Evolutionary conservation across 2,888 invertebrate species (phyloP).

Genomic region (Acanthosepion esculentum): DNA sequence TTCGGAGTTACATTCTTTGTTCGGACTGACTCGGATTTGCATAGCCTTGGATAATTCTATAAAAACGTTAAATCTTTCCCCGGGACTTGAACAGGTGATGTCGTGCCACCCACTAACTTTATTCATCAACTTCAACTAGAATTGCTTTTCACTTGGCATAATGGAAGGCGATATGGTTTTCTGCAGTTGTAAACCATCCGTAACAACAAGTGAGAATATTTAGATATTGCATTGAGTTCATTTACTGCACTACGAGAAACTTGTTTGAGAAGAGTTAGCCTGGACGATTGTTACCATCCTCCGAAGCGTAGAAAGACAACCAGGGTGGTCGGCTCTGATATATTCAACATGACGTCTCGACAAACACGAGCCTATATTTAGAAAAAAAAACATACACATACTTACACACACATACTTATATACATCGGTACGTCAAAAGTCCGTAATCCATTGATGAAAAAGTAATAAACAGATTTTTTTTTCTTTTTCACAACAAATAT

Average conservation of each 20-base stretch:
- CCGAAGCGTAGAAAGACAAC: not conserved
- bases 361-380: not conserved
- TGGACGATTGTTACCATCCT: not conserved
- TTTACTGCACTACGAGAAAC: not conserved
- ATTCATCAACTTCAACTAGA: not conserved
- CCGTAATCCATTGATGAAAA: not conserved
- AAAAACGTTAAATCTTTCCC: too few relatives aligned
- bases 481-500: too few relatives aligned
- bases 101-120: not conserved
- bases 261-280: not conserved
- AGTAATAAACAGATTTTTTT: too few relatives aligned
- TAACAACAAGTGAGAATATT: not conserved
- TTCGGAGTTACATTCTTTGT: too few relatives aligned
- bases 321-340: conserved; percentile 3
- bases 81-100: not conserved
- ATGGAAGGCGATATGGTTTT: not conserved
- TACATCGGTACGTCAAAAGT: not conserved
- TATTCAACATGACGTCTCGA: not conserved
- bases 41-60: too few relatives aligned
- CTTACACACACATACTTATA: not conserved
- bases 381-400: not conserved
- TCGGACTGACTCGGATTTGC: too few relatives aligned
- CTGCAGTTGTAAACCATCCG: not conserved
- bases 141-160: not conserved
- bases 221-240: not conserved